phyloP scores from a whole-genome alignment of 2,888 invertebrate genomes.

The Melieria crassipennis region DNA sequence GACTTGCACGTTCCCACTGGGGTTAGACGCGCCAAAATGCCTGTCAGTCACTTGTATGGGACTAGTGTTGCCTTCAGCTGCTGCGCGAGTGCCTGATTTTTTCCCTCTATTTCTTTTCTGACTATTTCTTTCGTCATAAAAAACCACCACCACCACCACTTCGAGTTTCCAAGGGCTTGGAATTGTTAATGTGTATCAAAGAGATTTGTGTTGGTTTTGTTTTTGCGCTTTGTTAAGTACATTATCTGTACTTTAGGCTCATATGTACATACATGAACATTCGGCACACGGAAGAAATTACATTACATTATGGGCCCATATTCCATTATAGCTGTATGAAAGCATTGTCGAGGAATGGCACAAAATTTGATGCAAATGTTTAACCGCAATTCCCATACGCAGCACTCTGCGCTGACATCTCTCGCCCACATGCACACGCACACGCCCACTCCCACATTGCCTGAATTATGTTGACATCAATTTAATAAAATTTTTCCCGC shows the following conservation, averaged over 20 bases:
- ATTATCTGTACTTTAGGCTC: not conserved
- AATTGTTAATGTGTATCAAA: not conserved
- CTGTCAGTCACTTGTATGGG: not conserved
- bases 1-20: too few relatives aligned
- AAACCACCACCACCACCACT: not conserved
- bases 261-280: too few relatives aligned
- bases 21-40: not conserved
- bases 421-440: not conserved
- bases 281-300: too few relatives aligned
- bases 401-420: not conserved
- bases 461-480: constrained; percentile 29
- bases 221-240: not conserved
- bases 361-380: too few relatives aligned
- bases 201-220: too few relatives aligned
- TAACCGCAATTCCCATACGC: not conserved
- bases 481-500: constrained; percentile 22
- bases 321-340: too few relatives aligned
- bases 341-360: too few relatives aligned
- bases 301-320: too few relatives aligned
- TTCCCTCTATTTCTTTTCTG: too few relatives aligned
- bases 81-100: not conserved
- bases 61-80: not conserved
- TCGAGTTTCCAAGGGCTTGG: not conserved
- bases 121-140: too few relatives aligned
- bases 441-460: not conserved